Evolutionary conservation across 2,113 vertebrate species (phyloP), one percentile per base, ranked within the genome.

Genomic region (Siphamia tubifer): DNA sequence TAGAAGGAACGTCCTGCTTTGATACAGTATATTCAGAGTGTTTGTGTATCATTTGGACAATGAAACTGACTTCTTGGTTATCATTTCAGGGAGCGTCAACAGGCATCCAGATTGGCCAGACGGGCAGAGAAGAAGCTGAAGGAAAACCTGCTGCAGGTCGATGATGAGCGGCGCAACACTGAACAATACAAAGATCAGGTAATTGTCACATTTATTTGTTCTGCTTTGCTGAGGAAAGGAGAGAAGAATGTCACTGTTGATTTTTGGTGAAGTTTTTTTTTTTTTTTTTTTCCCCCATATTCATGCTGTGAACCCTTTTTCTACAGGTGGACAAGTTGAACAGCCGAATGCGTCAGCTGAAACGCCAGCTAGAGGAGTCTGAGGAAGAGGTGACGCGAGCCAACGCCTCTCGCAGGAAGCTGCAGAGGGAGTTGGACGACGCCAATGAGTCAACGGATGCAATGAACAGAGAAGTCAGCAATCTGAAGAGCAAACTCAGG

Each of bases 131-230:
- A 98, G 94, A 98, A 95, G 39, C 80, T 98, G 61, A 99, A 99
- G 38, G 98, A 99, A 56, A 87, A 93, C 8, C 62, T 98, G 83
- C 91, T 99, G 79, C 96, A 98, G 89, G 93, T 97, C 11, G 98
- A 99, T 1, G 98, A 99, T 0, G 98, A 99, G 63, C 92, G 96
- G 3, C 94, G 96, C 17, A 95, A 94, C 0, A 90, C 94, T 0
- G 97, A 99, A 13, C 96, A 98, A 54, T 95, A 87, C 75, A 98
- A 98, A 72, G 96, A 97, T 40, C 95, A 98, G 94, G 98, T 96
- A 12, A 48, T 31, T 47, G 3, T 8, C 43, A 9, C 23, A 5
- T 5, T 12, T 27, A 5, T 4, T 9, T 1, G 15, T 54, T 19
- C 27, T 5, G 19, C 4, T 36, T 62, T 17, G 3, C 10, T 34